Percentiles rank a stretch among this genome's conserved stretches.
Evolutionary conservation across 2,113 vertebrate genomes (phyloP).

Genomic region (Pterocles burchelli): DNA sequence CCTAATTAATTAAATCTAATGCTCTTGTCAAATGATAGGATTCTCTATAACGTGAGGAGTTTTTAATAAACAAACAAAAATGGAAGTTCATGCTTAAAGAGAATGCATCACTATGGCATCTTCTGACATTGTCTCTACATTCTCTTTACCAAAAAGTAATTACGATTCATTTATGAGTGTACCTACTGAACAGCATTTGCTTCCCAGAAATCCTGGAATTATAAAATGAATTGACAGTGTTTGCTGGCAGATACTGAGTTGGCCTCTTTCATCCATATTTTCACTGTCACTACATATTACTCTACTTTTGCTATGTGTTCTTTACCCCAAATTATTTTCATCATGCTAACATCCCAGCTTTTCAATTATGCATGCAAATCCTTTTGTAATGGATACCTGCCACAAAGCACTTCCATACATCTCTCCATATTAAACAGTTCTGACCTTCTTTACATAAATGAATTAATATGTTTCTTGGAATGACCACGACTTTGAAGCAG

Average conservation of each 20-base stretch:
- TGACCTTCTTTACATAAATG: background rate
- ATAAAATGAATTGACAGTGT: background rate
- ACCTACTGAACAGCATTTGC: background rate
- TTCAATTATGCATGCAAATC: background rate
- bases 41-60: background rate
- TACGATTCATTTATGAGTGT: background rate
- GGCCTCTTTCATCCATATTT: background rate
- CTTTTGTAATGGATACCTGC: background rate
- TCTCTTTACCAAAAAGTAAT: background rate
- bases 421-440: background rate
- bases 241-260: background rate
- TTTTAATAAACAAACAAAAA: slow-evolving; percentile 2
- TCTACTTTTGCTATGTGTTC: background rate
- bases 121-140: background rate
- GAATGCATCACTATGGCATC: background rate
- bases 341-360: background rate
- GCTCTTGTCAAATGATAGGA: background rate
- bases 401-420: background rate
- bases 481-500: background rate
- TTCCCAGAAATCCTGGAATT: slow-evolving; percentile 12
- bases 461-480: background rate
- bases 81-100: background rate
- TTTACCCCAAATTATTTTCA: background rate
- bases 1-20: slow-evolving; percentile 16
- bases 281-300: background rate